Conservation (phyloP, 1,140 invertebrate species). For the Drosophila persimilis region DNA sequence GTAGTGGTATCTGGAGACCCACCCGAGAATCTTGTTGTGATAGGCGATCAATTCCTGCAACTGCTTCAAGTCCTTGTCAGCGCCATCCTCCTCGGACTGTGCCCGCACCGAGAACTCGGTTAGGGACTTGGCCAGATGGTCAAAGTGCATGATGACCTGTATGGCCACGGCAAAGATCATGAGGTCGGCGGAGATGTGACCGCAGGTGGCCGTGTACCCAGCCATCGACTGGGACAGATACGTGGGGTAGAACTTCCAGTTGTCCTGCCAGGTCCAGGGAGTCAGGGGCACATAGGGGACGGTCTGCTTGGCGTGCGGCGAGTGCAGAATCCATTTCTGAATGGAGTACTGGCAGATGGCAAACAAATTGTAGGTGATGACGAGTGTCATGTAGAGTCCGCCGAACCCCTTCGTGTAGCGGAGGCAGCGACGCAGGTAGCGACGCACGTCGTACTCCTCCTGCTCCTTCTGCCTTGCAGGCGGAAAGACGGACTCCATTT, state of each 20-base stretch:
- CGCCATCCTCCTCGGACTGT: not conserved
- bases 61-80: slow-evolving; percentile 32
- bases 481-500: slow-evolving; percentile 54
- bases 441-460: slow-evolving; percentile 26
- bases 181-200: slow-evolving; percentile 58
- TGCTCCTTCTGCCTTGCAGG: not conserved
- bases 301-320: slow-evolving; percentile 14
- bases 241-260: slow-evolving; percentile 35
- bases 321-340: slow-evolving; percentile 8
- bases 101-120: slow-evolving; percentile 16
- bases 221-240: slow-evolving; percentile 44
- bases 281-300: slow-evolving; percentile 50
- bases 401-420: slow-evolving; percentile 40
- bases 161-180: slow-evolving; percentile 55
- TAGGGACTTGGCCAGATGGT: slow-evolving; percentile 36
- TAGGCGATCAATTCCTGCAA: slow-evolving; percentile 48
- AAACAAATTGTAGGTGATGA: slow-evolving; percentile 57
- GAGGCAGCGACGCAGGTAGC: slow-evolving; percentile 21
- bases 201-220: slow-evolving; percentile 51
- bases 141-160: slow-evolving; percentile 70
- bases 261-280: slow-evolving; percentile 51
- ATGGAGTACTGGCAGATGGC: slow-evolving; percentile 34
- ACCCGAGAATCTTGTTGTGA: slow-evolving; percentile 60
- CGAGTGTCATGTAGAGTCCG: slow-evolving; percentile 37
- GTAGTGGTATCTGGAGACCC: not conserved